phyloP scores from a whole-genome alignment of 2,113 vertebrate genomes.

The Ochotona princeps region DNA sequence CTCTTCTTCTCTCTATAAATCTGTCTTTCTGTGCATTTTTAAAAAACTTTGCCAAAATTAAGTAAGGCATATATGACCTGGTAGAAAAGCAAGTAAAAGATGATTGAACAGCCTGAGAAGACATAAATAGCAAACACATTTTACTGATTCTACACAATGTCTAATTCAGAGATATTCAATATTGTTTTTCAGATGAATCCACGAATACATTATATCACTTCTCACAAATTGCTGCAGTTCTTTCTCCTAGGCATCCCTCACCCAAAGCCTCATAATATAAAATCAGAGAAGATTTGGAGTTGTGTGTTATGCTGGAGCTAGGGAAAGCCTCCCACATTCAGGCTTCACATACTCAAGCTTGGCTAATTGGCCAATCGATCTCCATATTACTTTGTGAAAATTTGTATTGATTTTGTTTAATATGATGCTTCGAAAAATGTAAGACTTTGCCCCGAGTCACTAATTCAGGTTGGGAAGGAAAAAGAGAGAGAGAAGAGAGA shows the following conservation, averaged over 20 bases:
- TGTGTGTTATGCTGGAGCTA: background rate
- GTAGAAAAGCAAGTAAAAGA: conserved; percentile 77
- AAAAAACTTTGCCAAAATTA: background rate
- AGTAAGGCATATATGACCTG: conserved; percentile 58
- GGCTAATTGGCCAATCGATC: background rate
- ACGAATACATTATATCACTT: background rate
- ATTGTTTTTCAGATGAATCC: conserved; percentile 19
- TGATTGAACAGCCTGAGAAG: conserved; percentile 73
- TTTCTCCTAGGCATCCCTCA: background rate
- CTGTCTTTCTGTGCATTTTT: too few relatives aligned
- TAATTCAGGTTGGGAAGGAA: background rate
- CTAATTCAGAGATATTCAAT: background rate
- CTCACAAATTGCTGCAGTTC: background rate
- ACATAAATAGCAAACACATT: conserved; percentile 32
- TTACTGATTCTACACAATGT: background rate
- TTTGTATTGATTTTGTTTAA: background rate
- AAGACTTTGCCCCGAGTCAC: background rate
- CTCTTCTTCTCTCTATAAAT: too few relatives aligned
- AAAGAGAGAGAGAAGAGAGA: too few relatives aligned
- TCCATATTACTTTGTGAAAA: background rate
- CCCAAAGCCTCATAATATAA: background rate
- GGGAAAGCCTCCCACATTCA: background rate
- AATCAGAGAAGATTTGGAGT: background rate
- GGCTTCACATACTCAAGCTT: background rate
- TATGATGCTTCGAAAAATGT: background rate